Conservation (phyloP, 1,140 invertebrate species). For the Mercenaria mercenaria region DNA sequence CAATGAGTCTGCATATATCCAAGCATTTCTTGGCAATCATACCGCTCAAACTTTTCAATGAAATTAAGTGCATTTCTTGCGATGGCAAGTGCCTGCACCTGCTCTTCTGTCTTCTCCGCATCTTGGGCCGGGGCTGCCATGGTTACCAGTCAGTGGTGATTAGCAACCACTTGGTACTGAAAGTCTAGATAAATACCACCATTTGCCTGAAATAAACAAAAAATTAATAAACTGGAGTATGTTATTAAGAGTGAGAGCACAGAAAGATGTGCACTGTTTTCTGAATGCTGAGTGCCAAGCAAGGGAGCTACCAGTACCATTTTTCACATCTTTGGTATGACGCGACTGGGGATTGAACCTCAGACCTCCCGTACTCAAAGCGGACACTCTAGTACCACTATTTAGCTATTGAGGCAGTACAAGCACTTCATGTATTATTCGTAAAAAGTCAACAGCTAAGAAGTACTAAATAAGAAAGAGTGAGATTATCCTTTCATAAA, state of each 20-base stretch:
- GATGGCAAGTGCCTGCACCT: conserved; percentile 77
- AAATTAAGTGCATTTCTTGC: conserved; percentile 73
- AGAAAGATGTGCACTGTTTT: no score
- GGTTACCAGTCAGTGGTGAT: neutral
- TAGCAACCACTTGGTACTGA: neutral
- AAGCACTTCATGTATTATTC: no score
- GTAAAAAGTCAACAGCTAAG: no score
- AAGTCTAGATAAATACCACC: neutral
- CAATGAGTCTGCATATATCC: conserved; percentile 81
- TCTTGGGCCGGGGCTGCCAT: neutral
- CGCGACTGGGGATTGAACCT: no score
- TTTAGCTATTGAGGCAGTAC: no score
- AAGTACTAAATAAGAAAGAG: no score
- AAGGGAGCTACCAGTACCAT: no score
- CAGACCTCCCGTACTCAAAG: no score
- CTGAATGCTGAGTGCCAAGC: no score
- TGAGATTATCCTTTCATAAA: no score
- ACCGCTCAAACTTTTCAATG: conserved; percentile 84
- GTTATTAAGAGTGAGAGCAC: neutral
- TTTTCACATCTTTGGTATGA: neutral
- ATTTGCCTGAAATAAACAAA: neutral
- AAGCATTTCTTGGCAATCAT: conserved; percentile 83
- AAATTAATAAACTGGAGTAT: neutral
- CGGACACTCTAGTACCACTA: no score
- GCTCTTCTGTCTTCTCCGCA: conserved; percentile 49